Base-by-base conservation (phyloP, 2,113 vertebrate genomes). In the Sinocyclocheilus maitianheensis region DNA sequence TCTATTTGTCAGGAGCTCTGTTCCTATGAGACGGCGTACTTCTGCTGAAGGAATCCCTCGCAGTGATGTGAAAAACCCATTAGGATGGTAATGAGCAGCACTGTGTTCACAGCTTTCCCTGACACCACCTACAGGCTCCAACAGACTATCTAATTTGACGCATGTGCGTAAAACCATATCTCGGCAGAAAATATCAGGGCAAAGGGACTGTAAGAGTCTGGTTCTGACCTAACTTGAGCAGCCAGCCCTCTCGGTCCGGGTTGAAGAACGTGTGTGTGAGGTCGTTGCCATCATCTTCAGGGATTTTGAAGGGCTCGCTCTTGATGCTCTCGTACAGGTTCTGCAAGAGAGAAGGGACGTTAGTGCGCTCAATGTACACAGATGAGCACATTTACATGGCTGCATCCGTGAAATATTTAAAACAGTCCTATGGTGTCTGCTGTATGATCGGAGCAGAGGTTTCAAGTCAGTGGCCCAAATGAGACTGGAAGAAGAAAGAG, bases 181-280 rank as follows among this genome's bases (percentile, higher is more conserved):
- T 95, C 90, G 0, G 9, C 12, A 55, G 24, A 13, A 26, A 26
- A 65, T 65, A 22, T 65, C 24, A 26, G 62, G 62, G 13, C 51
- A 0, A 53, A 53, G 51, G 0, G 22, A 22, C 22, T 34, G 34
- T 12, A 74, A 74, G 46, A 53, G 13, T 24, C 34, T 11, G 40
- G 16, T 26, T 22, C 88, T 82, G 7, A 99, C 98, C 98, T 95
- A 99, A 93, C 95, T 51, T 51, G 11, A 51, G 48, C 48, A 51
- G 48, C 48, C 48, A 51, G 48, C 48, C 48, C 48, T 51, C 48
- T 51, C 48, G 48, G 48, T 51, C 48, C 48, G 48, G 48, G 48
- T 51, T 51, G 48, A 51, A 51, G 48, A 51, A 51, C 0, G 48
- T 51, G 48, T 51, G 48, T 13, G 48, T 51, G 2, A 51, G 48